Evolutionary conservation across 2,888 invertebrate species (phyloP), one percentile per base, ranked within the genome.

Genomic region (Tetragonisca angustula): DNA sequence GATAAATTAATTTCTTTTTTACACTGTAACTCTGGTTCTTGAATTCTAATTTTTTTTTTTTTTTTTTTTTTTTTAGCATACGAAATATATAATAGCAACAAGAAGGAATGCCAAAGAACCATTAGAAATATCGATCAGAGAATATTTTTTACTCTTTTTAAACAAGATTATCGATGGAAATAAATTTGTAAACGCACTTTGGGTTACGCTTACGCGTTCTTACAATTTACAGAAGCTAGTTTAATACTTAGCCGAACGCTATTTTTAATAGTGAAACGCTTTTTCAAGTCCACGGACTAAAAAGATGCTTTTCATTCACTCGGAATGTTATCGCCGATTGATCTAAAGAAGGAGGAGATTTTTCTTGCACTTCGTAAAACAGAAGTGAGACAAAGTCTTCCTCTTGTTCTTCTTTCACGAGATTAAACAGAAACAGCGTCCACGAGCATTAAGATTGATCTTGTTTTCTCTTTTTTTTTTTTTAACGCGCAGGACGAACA

Each of bases 171-270:
- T 76, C 21, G 59, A 71, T 19, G 3, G 17, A 24, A 50, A 24
- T 24, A 43, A 68, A 27, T 76, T 68, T 24, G 78, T 81, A 85
- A 87, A 88, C 86, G 88, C 87, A 85, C 90, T 74, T 72, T 82
- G 86, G 89, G 81, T 75, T 84, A 88, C 79, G 88, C 79, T 84
- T 84, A 87, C 78, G 91, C 91, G 90, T 92, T 87, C 90, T 90
- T 91, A 85, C 85, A 81, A 90, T 92, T 91, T 91, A 91, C 88
- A 83, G 27, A 78, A 86, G 90, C 91, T 93, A 93, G 92, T 93
- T 91, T 87, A 74, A 81, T 80, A 65, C 27, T 79, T 61, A 78
- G 83, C 71, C 62, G 72, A 85, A 81, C 72, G 79, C 76, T 76
- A 72, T 43, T 43, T 76, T 79, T 78, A 76, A 75, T 73, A 83